Evolutionary conservation across 2,113 vertebrate species (phyloP).

Genomic region (Elgaria multicarinata): DNA sequence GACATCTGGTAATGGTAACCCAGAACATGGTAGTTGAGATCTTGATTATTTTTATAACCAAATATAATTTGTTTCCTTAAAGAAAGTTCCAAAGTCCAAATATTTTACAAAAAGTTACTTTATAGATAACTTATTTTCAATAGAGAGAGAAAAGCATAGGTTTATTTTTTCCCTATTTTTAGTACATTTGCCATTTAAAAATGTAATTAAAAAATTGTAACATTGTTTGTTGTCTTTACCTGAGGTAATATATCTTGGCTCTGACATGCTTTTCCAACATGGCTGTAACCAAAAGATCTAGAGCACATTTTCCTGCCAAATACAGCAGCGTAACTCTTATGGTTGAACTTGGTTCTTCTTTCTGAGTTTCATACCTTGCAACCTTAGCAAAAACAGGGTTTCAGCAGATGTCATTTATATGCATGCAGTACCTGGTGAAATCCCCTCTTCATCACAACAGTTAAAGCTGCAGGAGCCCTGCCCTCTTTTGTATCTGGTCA

Average conservation of each 20-base stretch:
- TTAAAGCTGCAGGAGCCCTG: too few species aligned
- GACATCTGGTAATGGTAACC: constrained; percentile 47
- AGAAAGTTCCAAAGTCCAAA: constrained; percentile 20
- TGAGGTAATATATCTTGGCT: background rate
- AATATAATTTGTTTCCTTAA: constrained; percentile 45
- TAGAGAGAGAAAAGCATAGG: constrained; percentile 8
- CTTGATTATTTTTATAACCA: constrained; percentile 34
- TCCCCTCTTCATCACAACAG: too few species aligned
- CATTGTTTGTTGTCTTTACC: too few species aligned
- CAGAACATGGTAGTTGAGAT: constrained; percentile 29
- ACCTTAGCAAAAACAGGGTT: background rate
- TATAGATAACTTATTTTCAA: background rate
- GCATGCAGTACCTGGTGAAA: too few species aligned
- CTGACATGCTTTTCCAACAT: background rate
- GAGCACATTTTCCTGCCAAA: background rate
- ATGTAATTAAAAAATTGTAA: background rate
- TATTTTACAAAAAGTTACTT: background rate
- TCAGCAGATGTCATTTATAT: too few species aligned
- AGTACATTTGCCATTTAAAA: background rate
- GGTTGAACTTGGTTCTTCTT: background rate
- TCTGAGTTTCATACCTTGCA: background rate
- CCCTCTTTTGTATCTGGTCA: too few species aligned
- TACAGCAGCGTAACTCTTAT: background rate
- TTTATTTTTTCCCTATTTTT: background rate
- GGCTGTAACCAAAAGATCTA: background rate